These are phyloP conservation scores for Hylaeus volcanicus DNA, from an alignment of 1,140 invertebrate species.

Conservation along the genomic window DNA sequence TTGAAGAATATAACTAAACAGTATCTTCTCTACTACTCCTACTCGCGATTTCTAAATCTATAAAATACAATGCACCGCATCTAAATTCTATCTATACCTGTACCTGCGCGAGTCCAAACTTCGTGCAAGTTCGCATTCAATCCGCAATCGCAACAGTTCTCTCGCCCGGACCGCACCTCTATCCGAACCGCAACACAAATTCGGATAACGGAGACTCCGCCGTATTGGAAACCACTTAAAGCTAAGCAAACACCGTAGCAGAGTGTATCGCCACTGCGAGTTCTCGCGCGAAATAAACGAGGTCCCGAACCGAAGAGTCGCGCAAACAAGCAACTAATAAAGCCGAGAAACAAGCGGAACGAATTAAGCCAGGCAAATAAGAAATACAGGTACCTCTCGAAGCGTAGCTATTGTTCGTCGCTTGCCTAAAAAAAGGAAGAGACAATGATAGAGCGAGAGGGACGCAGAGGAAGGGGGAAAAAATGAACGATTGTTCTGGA, in stretches of 20 bases:
- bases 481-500: slow-evolving; percentile 35
- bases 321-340: slow-evolving; percentile 10
- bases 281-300: slow-evolving; percentile 12
- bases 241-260: not conserved
- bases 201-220: no score
- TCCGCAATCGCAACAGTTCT: no score
- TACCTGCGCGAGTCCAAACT: no score
- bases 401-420: slow-evolving; percentile 2
- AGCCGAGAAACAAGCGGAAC: slow-evolving; percentile 2
- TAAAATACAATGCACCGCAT: no score
- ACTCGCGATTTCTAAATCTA: no score
- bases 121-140: no score
- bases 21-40: no score
- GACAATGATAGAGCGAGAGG: not conserved
- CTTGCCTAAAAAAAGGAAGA: not conserved
- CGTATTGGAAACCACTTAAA: no score
- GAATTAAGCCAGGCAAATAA: slow-evolving; percentile 17
- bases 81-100: no score
- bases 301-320: not conserved
- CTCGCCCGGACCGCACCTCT: no score
- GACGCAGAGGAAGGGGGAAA: not conserved
- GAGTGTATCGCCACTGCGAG: not conserved
- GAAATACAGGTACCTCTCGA: slow-evolving; percentile 7
- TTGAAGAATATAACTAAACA: no score
- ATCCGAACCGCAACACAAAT: no score